phyloP scores from a whole-genome alignment of 2,888 invertebrate genomes.

The Priocnemis perturbator region DNA sequence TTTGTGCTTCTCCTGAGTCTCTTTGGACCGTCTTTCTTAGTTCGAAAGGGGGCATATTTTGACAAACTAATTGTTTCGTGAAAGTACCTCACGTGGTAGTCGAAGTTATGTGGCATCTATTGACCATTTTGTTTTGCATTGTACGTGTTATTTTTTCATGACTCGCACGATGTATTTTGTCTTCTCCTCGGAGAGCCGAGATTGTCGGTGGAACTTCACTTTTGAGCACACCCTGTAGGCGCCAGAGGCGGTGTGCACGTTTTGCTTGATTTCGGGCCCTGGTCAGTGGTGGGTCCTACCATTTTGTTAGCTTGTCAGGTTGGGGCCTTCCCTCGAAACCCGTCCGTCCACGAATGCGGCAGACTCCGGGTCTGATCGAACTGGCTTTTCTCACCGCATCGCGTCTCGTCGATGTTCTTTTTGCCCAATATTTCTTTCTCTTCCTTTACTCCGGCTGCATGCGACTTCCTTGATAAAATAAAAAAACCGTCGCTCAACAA shows the following conservation, averaged over 20 bases:
- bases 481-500: no score
- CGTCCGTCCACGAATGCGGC: constrained; percentile 37
- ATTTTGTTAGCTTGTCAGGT: constrained; percentile 58
- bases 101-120: no score
- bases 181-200: no score
- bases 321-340: constrained; percentile 47
- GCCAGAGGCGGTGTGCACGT: constrained; percentile 46
- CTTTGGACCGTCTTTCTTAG: no score
- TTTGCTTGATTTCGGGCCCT: constrained; percentile 53
- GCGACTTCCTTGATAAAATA: no score
- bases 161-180: no score
- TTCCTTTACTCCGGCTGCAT: background rate
- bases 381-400: constrained; percentile 20
- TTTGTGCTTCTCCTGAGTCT: no score
- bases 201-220: background rate
- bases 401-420: constrained; percentile 14
- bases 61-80: no score
- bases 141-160: no score
- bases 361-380: constrained; percentile 20
- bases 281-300: constrained; percentile 56
- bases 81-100: no score
- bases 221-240: constrained; percentile 46
- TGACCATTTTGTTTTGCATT: no score
- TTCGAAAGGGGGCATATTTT: no score
- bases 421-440: constrained; percentile 5